These are phyloP conservation scores for Suillia variegata DNA, from an alignment of 2,888 invertebrate species.

Conservation along the genomic window DNA sequence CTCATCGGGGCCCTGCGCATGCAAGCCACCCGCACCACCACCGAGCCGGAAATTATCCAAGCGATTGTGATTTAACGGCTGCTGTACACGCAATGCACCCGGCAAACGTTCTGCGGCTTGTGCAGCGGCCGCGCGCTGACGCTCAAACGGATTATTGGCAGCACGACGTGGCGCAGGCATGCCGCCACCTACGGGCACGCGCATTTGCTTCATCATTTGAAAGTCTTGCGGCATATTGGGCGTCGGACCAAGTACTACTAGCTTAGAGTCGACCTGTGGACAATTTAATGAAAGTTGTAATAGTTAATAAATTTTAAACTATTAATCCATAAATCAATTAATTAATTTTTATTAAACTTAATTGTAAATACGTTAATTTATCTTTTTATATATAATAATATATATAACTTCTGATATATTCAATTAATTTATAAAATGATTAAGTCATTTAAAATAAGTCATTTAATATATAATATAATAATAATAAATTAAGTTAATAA, in stretches of 20 bases:
- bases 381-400: too few relatives aligned
- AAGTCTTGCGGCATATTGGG: slow-evolving; percentile 59
- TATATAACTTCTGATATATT: too few relatives aligned
- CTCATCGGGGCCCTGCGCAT: slow-evolving; percentile 45
- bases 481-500: too few relatives aligned
- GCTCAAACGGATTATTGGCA: slow-evolving; percentile 31
- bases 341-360: too few relatives aligned
- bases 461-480: too few relatives aligned
- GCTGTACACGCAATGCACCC: slow-evolving; percentile 29
- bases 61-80: slow-evolving; percentile 34
- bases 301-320: too few relatives aligned
- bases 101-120: slow-evolving; percentile 26
- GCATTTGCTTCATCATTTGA: slow-evolving; percentile 58
- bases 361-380: too few relatives aligned
- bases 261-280: slow-evolving; percentile 74
- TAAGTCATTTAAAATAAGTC: too few relatives aligned
- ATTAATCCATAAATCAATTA: too few relatives aligned
- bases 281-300: too few relatives aligned
- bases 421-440: too few relatives aligned
- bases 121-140: slow-evolving; percentile 26
- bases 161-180: slow-evolving; percentile 34
- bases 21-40: slow-evolving; percentile 37
- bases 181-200: slow-evolving; percentile 48
- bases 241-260: slow-evolving; percentile 69
- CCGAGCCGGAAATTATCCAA: slow-evolving; percentile 41